Percentiles rank a stretch among this genome's conserved stretches.
Conservation (phyloP, 2,113 vertebrate species). For the Hippotragus niger region DNA sequence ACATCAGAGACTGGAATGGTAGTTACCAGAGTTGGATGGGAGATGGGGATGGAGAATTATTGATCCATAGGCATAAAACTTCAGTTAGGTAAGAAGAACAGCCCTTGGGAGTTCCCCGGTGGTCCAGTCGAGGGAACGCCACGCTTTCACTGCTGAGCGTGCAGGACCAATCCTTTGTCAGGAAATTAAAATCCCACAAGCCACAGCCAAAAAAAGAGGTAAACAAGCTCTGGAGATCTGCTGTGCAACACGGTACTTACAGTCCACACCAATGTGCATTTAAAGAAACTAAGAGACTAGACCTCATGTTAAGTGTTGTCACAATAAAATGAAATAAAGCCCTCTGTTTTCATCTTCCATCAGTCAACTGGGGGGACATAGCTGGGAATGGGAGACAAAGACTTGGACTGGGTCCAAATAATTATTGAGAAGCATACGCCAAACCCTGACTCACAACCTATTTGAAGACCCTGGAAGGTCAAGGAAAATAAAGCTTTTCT, state of each 20-base stretch:
- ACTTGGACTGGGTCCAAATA: background rate
- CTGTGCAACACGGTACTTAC: background rate
- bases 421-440: background rate
- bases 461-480: background rate
- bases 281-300: background rate
- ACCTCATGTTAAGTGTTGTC: background rate
- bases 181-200: background rate
- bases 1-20: background rate
- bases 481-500: background rate
- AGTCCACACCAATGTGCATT: background rate
- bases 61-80: background rate
- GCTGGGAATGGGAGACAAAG: background rate
- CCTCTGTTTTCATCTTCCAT: background rate
- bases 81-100: background rate
- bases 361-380: background rate
- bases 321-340: background rate
- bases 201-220: background rate
- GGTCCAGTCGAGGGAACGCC: background rate
- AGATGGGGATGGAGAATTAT: background rate
- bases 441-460: background rate
- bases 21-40: background rate
- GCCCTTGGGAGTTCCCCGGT: background rate
- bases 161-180: background rate
- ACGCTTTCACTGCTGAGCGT: background rate
- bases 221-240: background rate